phyloP scores from a whole-genome alignment of 2,888 invertebrate species.

The Esperia sulphurella region DNA sequence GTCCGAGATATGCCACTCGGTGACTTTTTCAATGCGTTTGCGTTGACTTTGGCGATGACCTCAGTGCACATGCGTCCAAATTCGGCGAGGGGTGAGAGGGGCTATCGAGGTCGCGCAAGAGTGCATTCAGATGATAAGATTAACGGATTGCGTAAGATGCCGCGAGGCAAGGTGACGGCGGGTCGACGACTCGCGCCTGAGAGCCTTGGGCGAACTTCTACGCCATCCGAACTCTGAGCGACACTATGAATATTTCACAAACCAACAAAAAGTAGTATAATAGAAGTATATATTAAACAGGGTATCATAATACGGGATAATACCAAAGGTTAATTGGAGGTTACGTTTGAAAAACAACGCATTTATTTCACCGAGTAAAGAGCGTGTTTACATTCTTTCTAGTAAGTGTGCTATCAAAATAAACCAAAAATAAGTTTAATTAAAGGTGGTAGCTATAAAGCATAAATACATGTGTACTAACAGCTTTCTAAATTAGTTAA shows the following conservation, averaged over 20 bases:
- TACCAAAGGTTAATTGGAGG: no score
- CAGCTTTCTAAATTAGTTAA: no score
- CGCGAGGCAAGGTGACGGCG: conserved; percentile 72
- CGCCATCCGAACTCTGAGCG: conserved; percentile 62
- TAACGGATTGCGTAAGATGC: conserved; percentile 74
- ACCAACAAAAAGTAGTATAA: not conserved
- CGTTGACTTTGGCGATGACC: conserved; percentile 36
- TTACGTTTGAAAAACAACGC: no score
- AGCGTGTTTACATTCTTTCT: no score
- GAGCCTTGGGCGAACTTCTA: conserved; percentile 69
- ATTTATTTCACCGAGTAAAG: no score
- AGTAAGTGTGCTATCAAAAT: no score
- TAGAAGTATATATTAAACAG: no score
- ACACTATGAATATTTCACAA: not conserved
- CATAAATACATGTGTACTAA: no score
- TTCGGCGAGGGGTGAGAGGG: conserved; percentile 63
- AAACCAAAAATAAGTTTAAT: no score
- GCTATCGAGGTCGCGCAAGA: conserved; percentile 57
- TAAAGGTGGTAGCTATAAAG: no score
- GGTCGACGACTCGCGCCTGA: conserved; percentile 68
- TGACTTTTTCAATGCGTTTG: conserved; percentile 22
- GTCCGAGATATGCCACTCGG: no score
- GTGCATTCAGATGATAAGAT: conserved; percentile 76
- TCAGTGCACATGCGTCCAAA: conserved; percentile 37
- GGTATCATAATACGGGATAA: no score